Conservation (phyloP, 2,113 vertebrate genomes). For the Tragelaphus strepsiceros region DNA sequence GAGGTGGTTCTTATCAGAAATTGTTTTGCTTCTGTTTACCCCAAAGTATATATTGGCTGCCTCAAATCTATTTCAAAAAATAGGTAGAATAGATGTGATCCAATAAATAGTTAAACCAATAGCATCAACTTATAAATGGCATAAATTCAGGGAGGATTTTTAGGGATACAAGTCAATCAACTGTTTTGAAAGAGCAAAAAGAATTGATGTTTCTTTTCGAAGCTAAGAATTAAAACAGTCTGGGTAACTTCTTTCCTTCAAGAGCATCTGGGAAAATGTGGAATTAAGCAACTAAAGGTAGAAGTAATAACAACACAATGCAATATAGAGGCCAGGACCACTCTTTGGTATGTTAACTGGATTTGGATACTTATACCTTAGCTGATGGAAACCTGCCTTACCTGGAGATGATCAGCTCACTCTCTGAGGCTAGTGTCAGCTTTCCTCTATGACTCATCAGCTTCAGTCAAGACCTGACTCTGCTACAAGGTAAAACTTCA, state of each 20-base stretch:
- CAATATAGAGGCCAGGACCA: fast-evolving
- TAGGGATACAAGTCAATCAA: neutral
- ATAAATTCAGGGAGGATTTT: neutral
- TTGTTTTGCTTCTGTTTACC: neutral
- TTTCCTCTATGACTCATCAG: neutral
- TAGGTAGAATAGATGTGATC: neutral
- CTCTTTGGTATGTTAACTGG: neutral
- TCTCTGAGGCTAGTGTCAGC: neutral
- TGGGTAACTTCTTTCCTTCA: neutral
- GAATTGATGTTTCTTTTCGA: neutral
- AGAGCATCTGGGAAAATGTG: fast-evolving
- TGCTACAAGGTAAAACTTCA: neutral
- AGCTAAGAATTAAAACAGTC: neutral
- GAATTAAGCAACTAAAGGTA: neutral
- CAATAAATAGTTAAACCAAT: neutral
- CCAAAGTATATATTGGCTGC: neutral
- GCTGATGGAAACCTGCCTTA: neutral
- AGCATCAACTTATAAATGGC: neutral
- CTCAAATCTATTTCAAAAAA: constrained; percentile 23
- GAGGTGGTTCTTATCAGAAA: neutral
- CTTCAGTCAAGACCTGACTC: neutral
- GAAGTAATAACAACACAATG: neutral
- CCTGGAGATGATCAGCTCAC: neutral
- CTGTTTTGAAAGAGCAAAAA: neutral
- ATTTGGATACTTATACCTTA: neutral